phyloP scores from a whole-genome alignment of 2,113 vertebrate genomes.

The Anguilla japonica region DNA sequence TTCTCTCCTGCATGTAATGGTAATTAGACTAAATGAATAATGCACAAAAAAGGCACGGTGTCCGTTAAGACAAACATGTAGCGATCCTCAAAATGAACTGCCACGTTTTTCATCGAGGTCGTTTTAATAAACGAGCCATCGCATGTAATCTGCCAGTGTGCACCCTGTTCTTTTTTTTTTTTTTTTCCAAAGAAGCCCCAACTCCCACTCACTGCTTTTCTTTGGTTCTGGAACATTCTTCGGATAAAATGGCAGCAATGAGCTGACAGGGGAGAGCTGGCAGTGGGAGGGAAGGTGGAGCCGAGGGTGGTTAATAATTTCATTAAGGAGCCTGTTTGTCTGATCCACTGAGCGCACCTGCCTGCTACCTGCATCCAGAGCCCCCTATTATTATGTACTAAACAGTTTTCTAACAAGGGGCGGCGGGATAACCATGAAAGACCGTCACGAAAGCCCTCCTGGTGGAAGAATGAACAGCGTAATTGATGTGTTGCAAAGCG shows the following conservation, averaged over 20 bases:
- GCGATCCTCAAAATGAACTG: neutral
- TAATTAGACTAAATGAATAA: neutral
- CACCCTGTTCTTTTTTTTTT: neutral
- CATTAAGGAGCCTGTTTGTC: conserved; percentile 9
- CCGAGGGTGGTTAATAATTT: neutral
- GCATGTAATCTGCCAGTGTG: neutral
- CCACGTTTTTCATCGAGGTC: neutral
- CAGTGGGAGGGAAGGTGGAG: neutral
- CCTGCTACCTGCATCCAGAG: conserved; percentile 52
- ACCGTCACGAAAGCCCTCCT: conserved; percentile 48
- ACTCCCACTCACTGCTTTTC: neutral
- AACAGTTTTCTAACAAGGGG: conserved; percentile 74
- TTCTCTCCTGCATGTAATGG: neutral
- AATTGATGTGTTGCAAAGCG: conserved; percentile 81
- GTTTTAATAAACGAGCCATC: neutral
- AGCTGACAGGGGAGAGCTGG: neutral
- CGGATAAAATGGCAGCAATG: neutral
- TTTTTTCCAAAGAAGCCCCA: neutral
- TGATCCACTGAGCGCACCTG: neutral
- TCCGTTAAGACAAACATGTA: neutral
- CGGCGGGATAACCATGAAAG: conserved; percentile 72
- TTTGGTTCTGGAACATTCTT: neutral
- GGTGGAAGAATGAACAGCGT: conserved; percentile 73
- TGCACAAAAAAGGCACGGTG: neutral
- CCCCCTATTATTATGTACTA: conserved; percentile 75